Conservation (phyloP, 2,888 invertebrate genomes). For the Unio delphinus region DNA sequence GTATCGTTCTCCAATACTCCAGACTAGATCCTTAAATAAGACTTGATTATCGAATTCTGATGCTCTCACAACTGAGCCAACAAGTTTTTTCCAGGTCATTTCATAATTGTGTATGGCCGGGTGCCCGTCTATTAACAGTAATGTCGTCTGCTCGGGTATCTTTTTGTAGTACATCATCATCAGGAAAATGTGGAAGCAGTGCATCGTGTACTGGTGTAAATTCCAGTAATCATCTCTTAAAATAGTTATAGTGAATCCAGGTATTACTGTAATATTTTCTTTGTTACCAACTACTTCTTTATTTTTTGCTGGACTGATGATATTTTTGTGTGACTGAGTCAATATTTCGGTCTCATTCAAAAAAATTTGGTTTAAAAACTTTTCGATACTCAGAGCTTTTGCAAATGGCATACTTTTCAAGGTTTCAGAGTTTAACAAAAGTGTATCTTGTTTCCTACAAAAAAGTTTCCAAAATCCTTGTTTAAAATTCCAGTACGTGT, state of each 20-base stretch:
- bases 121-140: constrained; percentile 58
- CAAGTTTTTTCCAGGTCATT: constrained; percentile 48
- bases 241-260: constrained; percentile 22
- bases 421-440: too few relatives aligned
- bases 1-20: constrained; percentile 49
- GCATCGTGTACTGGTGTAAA: constrained; percentile 40
- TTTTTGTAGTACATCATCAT: constrained; percentile 30
- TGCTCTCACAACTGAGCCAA: constrained; percentile 40
- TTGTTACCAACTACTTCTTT: too few relatives aligned
- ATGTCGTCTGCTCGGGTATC: constrained; percentile 36
- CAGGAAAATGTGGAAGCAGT: constrained; percentile 41
- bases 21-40: constrained; percentile 36
- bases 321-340: too few relatives aligned
- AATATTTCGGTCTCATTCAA: too few relatives aligned
- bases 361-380: too few relatives aligned
- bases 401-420: too few relatives aligned
- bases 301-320: too few relatives aligned
- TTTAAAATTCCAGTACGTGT: constrained; percentile 24
- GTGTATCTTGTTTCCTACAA: constrained; percentile 1
- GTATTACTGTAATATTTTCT: too few relatives aligned
- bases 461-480: constrained; percentile 30
- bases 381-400: too few relatives aligned
- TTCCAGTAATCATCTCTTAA: constrained; percentile 50
- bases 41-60: constrained; percentile 32
- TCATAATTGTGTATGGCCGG: constrained; percentile 47